Conservation (phyloP, 2,888 invertebrate species). For the Tipula vernalis region DNA sequence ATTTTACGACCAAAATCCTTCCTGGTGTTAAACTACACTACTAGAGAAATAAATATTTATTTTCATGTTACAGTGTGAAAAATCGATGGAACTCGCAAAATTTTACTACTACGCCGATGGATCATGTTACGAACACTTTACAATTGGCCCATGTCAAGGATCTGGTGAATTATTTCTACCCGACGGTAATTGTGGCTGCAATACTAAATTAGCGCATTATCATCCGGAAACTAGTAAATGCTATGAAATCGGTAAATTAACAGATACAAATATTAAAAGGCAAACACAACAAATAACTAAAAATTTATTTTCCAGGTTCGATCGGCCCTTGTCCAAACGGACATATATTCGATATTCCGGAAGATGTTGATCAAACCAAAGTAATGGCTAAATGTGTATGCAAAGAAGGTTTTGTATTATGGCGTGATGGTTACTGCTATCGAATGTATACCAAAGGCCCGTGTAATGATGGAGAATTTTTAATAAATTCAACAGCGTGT, state of each 20-base stretch:
- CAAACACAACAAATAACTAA: not conserved
- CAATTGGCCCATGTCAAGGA: conserved; percentile 65
- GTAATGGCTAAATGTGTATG: conserved; percentile 50
- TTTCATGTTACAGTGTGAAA: conserved; percentile 38
- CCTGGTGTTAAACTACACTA: not conserved
- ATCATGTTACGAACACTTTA: conserved; percentile 71
- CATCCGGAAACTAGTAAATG: conserved; percentile 54
- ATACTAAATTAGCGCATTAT: conserved; percentile 58
- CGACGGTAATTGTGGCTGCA: conserved; percentile 58
- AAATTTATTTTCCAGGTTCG: conserved; percentile 41
- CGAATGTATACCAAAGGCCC: conserved; percentile 69
- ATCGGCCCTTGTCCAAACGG: conserved; percentile 64
- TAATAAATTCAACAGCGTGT: conserved; percentile 55
- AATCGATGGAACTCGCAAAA: conserved; percentile 37
- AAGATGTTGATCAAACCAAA: conserved; percentile 21
- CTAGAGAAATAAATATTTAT: not conserved
- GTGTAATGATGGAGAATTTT: conserved; percentile 53
- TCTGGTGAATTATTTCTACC: conserved; percentile 67
- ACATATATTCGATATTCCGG: conserved; percentile 50
- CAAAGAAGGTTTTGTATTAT: conserved; percentile 51
- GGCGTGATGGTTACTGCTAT: conserved; percentile 57
- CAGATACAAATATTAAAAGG: not conserved
- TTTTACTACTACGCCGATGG: conserved; percentile 48
- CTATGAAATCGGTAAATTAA: conserved; percentile 53
- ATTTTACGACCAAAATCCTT: no score